Evolutionary conservation across 1,140 invertebrate genomes (phyloP), one percentile per base, ranked within the genome.

Genomic region (Heliothis virescens): DNA sequence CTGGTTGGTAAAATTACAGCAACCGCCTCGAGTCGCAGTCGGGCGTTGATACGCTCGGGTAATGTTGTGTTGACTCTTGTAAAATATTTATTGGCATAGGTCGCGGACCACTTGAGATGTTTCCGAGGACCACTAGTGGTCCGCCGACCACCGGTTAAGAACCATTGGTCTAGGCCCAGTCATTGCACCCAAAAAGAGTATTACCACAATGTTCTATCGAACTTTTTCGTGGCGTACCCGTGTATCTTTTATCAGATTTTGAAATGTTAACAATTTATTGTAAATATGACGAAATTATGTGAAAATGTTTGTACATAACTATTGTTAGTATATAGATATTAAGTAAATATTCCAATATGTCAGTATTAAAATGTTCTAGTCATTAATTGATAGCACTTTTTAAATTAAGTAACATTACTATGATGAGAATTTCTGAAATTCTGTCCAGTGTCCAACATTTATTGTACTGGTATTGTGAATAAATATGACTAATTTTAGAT

Each of bases 301-400:
- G 50, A 78, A 73, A 29, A 59, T 67, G 7, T 55, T 67, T 78
- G 75, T 78, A 78, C 18, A 75, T 63, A 75, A 47, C 41, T 75
- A 75, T 52, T 16, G 3, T 75, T 50, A 57, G 16, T 60, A 21
- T 34, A 16, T 13, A 59, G 47, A 29, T 16, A 34, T 26, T 65
- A 53, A 53, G 34, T 78, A 48, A 47, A 18, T 67, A 65, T 57
- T 47, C 26, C 62, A 78, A 53, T 47, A 65, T 29, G 55, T 26
- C 16, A 78, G 76, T 78, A 78, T 78, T 78, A 69, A 47, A 78
- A 29, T 29, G 59, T 59, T 78, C 76, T 78, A 78, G 76, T 78
- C 76, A 78, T 71, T 78, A 59, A 18, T 62, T 50, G 48, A 65
- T 76, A 76, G 59, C 57, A 62, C 34, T 75, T 62, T 75, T 63